Base-by-base conservation (phyloP, 2,888 invertebrate species). In the Pandemis heparana region DNA sequence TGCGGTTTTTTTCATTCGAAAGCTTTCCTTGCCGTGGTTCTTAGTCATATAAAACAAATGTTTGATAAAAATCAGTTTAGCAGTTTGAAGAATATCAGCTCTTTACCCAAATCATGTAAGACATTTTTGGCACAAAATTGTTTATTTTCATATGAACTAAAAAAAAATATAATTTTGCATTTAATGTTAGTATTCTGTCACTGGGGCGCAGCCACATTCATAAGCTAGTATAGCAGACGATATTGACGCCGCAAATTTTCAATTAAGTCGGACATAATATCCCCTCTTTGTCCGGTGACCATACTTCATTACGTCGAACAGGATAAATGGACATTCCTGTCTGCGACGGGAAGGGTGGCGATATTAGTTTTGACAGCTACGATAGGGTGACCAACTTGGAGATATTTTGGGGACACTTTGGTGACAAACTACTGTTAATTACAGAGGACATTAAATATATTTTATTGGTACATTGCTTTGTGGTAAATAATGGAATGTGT, bases 241-340 rank as follows among this genome's bases (percentile, higher is more conserved):
- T 32, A 67, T 43, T 43, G 16, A 53, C 5, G 62, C 39, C 23
- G 59, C n/a, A 46, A 53, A 68, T 67, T 61, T 48, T 43, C 71
- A 71, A 65, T 59, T 60, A 65, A 38, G 48, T 10, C 62, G 23
- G 56, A 46, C 38, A 62, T 39, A 46, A 73, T 62, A 72, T 56
- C 70, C 68, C 72, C 62, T 32, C 46, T 73, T n/a, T 72, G 62
- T 62, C 12, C n/a, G 14, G 23, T 73, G 68, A 69, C 73, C 59
- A 60, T 38, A 64, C 68, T 56, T 73, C 53, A 68, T 73, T 73
- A 56, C 61, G 18, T 18, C 16, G 41, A n/a, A 59, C 48, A 48
- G 63, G 48, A 69, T 73, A 64, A 73, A 73, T 73, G 63, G 68
- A 73, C 73, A 73, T 73, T 73, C 59, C 73, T 73, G 68, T 59